Base-by-base conservation (phyloP, 2,888 invertebrate species). In the Hipparchia semele region DNA sequence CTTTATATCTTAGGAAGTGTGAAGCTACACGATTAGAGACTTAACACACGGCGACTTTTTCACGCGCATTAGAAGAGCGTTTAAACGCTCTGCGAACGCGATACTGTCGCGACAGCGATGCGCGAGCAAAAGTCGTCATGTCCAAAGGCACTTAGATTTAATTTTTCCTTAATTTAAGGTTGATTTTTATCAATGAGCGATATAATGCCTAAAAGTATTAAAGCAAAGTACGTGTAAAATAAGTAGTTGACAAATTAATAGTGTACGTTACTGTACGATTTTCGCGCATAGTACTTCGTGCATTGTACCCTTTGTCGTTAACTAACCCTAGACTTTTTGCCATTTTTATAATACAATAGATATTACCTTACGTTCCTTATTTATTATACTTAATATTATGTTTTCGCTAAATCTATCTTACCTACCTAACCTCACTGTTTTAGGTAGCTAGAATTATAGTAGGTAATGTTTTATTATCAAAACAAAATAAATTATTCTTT, bases 131-230 rank as follows among this genome's bases (percentile, higher is more conserved):
- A 13, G 23, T 58, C 58, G 58, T 58, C 23, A 23, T 58, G 58
- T 58, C 8, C 13, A 58, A 58, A 58, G 58, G 13, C 58, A 58
- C 58, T 64, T 76, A 76, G 71, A 53, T 84, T 82, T 86, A 83
- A 80, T 81, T 82, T 62, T 81, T 79, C 84, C 82, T 83, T 91
- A 92, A 87, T 86, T 82, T 90, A 91, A 90, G 88, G 87, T 90
- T 87, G 86, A 86, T 88, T 85, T 81, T 64, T 62, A 70, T 62
- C 70, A 83, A 86, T 81, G 86, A 87, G 87, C 85, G 86, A 84
- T 83, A 83, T 87, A 46, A 89, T 91, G 91, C 93, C 93, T 92
- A 83, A 91, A 93, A 93, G 93, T 92, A 93, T 93, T 93, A 93
- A 89, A 86, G 78, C 13, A 60, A 61, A 84, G 90, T 91, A 92